phyloP scores from a whole-genome alignment of 2,888 invertebrate species.

The Stramonita haemastoma region DNA sequence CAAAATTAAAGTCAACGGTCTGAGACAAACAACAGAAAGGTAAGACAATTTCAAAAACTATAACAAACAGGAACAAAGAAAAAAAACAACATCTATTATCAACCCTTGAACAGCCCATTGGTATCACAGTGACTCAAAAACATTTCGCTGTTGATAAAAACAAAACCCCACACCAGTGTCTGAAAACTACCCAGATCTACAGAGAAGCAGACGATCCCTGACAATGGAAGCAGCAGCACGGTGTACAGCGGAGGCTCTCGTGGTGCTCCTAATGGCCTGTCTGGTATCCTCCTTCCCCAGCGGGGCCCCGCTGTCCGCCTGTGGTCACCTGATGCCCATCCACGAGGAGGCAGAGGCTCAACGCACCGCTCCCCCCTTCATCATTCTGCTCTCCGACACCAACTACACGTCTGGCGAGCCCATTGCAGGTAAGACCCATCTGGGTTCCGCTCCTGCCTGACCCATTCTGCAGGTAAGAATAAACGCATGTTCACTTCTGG shows the following conservation, averaged over 20 bases:
- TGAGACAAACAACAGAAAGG: no score
- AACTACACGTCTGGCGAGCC: slow-evolving; percentile 38
- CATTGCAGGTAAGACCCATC: slow-evolving; percentile 17
- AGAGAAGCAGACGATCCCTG: neutral
- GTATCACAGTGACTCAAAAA: neutral
- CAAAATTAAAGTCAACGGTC: no score
- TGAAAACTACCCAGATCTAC: neutral
- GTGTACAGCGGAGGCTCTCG: neutral
- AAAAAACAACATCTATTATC: no score
- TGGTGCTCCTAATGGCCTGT: neutral
- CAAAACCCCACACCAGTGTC: no score
- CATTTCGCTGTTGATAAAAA: neutral
- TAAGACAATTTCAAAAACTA: no score
- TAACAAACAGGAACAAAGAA: no score
- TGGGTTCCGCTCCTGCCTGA: neutral
- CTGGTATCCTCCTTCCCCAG: slow-evolving; percentile 39
- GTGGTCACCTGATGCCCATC: slow-evolving; percentile 49
- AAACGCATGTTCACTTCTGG: no score
- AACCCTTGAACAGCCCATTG: no score
- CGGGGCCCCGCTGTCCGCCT: slow-evolving; percentile 49
- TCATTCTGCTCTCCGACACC: slow-evolving; percentile 47
- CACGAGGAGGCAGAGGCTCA: slow-evolving; percentile 47
- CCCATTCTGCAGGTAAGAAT: neutral
- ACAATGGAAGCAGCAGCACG: neutral
- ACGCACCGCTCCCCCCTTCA: slow-evolving; percentile 42